Evolutionary conservation across 2,797 vertebrate species (phyloP).

Genomic region (Sitta carolinensis): DNA sequence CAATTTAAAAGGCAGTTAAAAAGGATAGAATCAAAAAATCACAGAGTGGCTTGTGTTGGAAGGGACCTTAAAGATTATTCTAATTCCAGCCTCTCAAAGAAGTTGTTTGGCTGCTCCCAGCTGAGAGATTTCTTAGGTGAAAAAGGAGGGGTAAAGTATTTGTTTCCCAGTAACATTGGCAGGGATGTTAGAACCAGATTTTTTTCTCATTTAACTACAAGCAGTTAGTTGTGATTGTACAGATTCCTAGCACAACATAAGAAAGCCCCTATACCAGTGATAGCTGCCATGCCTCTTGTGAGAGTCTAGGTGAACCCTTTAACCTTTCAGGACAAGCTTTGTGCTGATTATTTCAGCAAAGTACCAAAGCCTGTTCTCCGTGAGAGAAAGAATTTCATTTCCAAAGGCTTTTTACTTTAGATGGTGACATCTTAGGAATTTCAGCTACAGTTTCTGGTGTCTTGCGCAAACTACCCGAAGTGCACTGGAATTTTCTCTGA

Average conservation of each 20-base stretch:
- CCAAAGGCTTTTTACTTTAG: neutral
- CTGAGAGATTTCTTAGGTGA: neutral
- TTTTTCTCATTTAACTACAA: neutral
- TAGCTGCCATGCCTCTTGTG: neutral
- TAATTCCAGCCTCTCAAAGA: neutral
- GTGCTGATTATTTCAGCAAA: neutral
- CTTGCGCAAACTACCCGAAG: neutral
- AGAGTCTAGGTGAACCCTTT: neutral
- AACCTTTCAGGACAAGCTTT: neutral
- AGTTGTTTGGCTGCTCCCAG: neutral
- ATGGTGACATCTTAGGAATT: neutral
- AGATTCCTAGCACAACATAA: neutral
- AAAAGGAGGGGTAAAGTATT: neutral
- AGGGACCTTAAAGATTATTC: neutral
- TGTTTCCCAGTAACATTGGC: neutral
- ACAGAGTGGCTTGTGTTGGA: neutral
- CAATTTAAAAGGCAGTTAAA: neutral
- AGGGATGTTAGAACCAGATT: neutral
- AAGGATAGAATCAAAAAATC: neutral
- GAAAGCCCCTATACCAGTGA: neutral
- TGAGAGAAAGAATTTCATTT: neutral
- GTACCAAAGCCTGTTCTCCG: neutral
- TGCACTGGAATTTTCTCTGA: neutral
- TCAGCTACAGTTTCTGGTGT: neutral
- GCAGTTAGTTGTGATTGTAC: neutral